phyloP scores from a whole-genome alignment of 2,888 invertebrate species.

The Halictus quadricinctus region DNA sequence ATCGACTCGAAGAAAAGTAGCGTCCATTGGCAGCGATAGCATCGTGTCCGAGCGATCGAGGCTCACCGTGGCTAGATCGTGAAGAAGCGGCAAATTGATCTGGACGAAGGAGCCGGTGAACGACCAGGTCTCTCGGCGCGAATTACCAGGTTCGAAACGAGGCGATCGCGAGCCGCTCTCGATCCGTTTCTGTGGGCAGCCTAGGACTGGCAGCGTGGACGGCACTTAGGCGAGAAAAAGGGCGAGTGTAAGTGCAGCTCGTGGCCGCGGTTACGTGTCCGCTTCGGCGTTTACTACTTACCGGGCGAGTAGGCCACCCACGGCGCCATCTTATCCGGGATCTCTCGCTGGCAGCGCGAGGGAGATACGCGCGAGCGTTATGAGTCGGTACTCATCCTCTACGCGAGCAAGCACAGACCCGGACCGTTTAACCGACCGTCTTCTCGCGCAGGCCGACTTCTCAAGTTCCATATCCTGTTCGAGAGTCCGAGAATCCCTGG shows the following conservation, averaged over 20 bases:
- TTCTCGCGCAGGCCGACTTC: constrained; percentile 63
- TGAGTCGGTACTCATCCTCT: constrained; percentile 70
- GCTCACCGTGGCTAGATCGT: background rate
- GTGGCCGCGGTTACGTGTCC: constrained; percentile 69
- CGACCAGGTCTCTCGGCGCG: constrained; percentile 15
- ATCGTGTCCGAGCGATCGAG: background rate
- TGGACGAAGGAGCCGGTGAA: background rate
- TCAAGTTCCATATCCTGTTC: constrained; percentile 80
- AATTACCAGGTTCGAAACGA: constrained; percentile 41
- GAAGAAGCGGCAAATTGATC: constrained; percentile 12
- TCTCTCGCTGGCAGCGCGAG: constrained; percentile 73
- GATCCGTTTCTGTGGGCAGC: constrained; percentile 47
- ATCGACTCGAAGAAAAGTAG: background rate
- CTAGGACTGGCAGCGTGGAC: constrained; percentile 35
- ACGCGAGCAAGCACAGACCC: constrained; percentile 38
- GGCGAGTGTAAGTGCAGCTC: constrained; percentile 60
- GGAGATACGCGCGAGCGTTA: constrained; percentile 68
- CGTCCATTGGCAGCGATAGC: background rate
- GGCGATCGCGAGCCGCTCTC: constrained; percentile 47
- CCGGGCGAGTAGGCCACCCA: constrained; percentile 79
- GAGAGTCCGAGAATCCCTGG: constrained; percentile 68
- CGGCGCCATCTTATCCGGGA: constrained; percentile 81
- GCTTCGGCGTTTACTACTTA: constrained; percentile 73
- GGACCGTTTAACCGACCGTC: constrained; percentile 57
- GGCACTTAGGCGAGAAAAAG: constrained; percentile 66